These are phyloP conservation scores for Eugnorisma glareosa DNA, from an alignment of 2,888 invertebrate species.

Conservation along the genomic window DNA sequence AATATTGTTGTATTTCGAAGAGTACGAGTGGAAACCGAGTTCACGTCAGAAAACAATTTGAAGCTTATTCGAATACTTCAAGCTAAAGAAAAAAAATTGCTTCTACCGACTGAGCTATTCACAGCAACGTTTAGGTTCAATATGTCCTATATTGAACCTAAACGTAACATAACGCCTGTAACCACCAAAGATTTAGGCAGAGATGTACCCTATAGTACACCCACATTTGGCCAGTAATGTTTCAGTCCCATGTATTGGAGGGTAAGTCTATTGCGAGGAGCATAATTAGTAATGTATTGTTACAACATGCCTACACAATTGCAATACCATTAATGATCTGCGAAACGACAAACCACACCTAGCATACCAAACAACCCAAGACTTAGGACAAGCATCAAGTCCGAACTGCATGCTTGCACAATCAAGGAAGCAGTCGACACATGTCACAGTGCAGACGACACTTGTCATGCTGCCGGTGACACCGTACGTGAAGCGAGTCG, in stretches of 20 bases:
- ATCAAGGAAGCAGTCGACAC: constrained; percentile 41
- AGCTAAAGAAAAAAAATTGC: background rate
- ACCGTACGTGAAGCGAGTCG: constrained; percentile 52
- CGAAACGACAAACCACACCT: background rate
- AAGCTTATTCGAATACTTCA: background rate
- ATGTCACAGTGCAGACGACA: constrained; percentile 37
- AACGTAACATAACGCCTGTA: background rate
- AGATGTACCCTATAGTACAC: too few relatives aligned
- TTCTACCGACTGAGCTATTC: background rate
- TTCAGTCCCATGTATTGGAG: background rate
- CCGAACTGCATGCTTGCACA: constrained; percentile 35
- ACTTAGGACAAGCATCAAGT: constrained; percentile 33
- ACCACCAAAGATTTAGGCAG: background rate
- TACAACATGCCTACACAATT: background rate
- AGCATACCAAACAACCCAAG: constrained; percentile 23
- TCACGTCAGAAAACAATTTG: background rate
- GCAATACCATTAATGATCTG: constrained; percentile 25
- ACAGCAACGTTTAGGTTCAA: too few relatives aligned
- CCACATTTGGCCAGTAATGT: background rate
- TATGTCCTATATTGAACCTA: background rate
- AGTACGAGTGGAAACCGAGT: background rate
- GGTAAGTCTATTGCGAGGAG: background rate
- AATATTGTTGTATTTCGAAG: background rate
- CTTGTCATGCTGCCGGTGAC: constrained; percentile 47
- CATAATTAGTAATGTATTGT: background rate